phyloP scores from a whole-genome alignment of 1,140 invertebrate species.

The Hyposmocoma kahamanoa region DNA sequence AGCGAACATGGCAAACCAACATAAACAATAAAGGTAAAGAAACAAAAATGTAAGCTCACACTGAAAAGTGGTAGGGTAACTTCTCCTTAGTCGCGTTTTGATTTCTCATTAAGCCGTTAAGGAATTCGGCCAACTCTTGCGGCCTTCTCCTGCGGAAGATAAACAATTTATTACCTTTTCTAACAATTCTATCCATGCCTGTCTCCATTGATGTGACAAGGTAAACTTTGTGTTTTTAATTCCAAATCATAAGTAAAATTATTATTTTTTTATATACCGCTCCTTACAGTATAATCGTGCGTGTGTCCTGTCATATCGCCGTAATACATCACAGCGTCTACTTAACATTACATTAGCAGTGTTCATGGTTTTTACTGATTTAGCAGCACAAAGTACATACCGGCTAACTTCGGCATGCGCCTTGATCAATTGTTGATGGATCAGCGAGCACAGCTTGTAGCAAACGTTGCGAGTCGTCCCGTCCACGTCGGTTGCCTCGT shows the following conservation, averaged over 20 bases:
- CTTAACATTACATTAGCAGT: too few relatives aligned
- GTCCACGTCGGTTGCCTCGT: slow-evolving; percentile 31
- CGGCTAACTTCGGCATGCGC: slow-evolving; percentile 76
- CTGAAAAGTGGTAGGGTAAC: slow-evolving; percentile 74
- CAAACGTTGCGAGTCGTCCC: slow-evolving; percentile 76
- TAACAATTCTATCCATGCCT: too few relatives aligned
- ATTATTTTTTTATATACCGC: too few relatives aligned
- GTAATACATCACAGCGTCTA: too few relatives aligned
- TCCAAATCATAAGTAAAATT: too few relatives aligned
- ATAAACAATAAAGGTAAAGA: slow-evolving; percentile 22
- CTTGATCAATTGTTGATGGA: slow-evolving; percentile 83
- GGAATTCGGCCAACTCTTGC: slow-evolving; percentile 69
- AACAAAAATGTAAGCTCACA: slow-evolving; percentile 69
- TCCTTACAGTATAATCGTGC: too few relatives aligned
- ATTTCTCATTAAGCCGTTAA: slow-evolving; percentile 69
- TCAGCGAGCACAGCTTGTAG: slow-evolving; percentile 82
- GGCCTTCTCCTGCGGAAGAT: slow-evolving; percentile 71
- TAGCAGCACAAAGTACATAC: slow-evolving; percentile 50
- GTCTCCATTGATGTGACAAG: too few relatives aligned
- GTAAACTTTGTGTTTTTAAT: too few relatives aligned
- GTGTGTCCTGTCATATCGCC: too few relatives aligned
- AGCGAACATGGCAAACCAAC: neutral
- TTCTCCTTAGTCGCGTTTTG: slow-evolving; percentile 59
- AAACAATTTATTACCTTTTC: slow-evolving; percentile 26
- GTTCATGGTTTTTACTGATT: too few relatives aligned